Conservation (phyloP, 1,140 invertebrate species). For the Fopius arisanus region DNA sequence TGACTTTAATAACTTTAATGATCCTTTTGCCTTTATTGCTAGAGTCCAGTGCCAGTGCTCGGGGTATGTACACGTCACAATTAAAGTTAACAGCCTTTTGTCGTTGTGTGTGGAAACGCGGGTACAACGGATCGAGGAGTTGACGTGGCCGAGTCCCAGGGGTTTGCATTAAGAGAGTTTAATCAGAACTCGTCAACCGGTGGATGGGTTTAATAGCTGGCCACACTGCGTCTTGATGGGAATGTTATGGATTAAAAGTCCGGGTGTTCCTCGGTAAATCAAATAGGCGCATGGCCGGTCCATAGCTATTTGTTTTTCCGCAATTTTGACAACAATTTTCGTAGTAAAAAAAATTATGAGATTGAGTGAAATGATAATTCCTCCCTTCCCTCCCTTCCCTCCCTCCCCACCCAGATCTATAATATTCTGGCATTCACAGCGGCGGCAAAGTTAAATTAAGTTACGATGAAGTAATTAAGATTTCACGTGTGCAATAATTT, state of each 20-base stretch:
- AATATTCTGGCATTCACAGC: too few species aligned
- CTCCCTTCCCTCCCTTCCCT: too few species aligned
- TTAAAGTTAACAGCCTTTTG: constrained; percentile 36
- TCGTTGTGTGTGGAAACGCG: not conserved
- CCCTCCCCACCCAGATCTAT: too few species aligned
- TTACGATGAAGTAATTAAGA: too few species aligned
- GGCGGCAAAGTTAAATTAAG: too few species aligned
- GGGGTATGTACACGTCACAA: constrained; percentile 20
- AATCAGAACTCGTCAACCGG: not conserved
- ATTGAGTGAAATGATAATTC: too few species aligned
- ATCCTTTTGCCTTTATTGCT: constrained; percentile 31
- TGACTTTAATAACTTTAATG: constrained; percentile 39
- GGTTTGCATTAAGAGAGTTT: not conserved
- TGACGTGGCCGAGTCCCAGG: not conserved
- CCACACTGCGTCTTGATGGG: not conserved
- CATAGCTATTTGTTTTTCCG: too few species aligned
- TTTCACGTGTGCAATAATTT: too few species aligned
- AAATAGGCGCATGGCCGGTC: too few species aligned
- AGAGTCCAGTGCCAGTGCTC: constrained; percentile 10
- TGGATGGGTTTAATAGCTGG: not conserved
- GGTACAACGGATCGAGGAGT: not conserved
- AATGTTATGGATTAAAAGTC: not conserved
- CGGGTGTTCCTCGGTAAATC: too few species aligned
- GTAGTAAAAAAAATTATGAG: too few species aligned
- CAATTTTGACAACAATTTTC: too few species aligned